Evolutionary conservation across 2,797 vertebrate genomes (phyloP).

Genomic region (Gymnodraco acuticeps): DNA sequence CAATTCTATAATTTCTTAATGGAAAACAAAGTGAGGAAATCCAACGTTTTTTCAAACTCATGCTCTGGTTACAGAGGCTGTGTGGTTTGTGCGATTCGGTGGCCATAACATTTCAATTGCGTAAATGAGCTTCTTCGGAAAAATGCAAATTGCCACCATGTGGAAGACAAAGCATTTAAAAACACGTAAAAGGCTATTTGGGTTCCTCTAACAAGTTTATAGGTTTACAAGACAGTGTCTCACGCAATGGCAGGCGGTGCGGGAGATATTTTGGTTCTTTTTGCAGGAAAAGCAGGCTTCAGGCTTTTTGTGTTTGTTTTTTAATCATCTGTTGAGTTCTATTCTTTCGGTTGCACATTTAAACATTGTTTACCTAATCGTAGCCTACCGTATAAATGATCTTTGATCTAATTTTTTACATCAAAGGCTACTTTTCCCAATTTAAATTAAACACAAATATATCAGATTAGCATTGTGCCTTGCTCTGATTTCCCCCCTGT

Average conservation of each 20-base stretch:
- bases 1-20: slow-evolving; percentile 46
- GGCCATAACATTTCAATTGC: slow-evolving; percentile 80
- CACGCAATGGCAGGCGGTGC: slow-evolving; percentile 70
- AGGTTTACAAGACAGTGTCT: slow-evolving; percentile 69
- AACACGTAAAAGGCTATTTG: slow-evolving; percentile 79
- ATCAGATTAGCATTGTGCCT: slow-evolving; percentile 19
- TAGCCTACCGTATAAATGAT: neutral
- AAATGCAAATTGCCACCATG: slow-evolving; percentile 86
- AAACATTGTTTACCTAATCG: slow-evolving; percentile 9
- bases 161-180: slow-evolving; percentile 84
- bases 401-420: slow-evolving; percentile 4
- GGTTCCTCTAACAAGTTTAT: slow-evolving; percentile 76
- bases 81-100: slow-evolving; percentile 79
- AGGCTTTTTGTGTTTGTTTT: slow-evolving; percentile 15
- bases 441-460: slow-evolving; percentile 40
- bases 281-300: slow-evolving; percentile 33
- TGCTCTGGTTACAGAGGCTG: slow-evolving; percentile 59
- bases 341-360: slow-evolving; percentile 14
- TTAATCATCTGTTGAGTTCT: slow-evolving; percentile 2
- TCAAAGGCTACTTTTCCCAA: slow-evolving; percentile 21
- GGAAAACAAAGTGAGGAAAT: slow-evolving; percentile 69
- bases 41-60: slow-evolving; percentile 60
- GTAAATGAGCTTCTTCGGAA: slow-evolving; percentile 83
- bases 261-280: slow-evolving; percentile 51
- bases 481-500: slow-evolving; percentile 34